Percentiles rank a stretch among this genome's conserved stretches.
These are phyloP conservation scores for Gnathonemus longibarbis DNA, from an alignment of 2,113 vertebrate genomes.

Conservation along the genomic window DNA sequence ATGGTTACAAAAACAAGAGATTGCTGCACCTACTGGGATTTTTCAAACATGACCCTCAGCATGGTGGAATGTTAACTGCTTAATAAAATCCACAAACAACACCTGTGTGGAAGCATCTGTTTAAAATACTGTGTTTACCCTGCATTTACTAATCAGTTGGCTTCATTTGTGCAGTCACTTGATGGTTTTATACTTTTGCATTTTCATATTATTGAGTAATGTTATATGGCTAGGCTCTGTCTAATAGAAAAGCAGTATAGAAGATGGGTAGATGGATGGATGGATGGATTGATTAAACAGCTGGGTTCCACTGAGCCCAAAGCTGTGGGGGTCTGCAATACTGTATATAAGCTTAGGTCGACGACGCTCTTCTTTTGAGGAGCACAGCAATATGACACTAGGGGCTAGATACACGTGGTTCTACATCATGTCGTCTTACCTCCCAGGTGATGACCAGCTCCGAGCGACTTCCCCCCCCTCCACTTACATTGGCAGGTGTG, in stretches of 20 bases:
- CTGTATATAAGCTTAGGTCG: neutral
- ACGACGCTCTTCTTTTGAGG: constrained; percentile 31
- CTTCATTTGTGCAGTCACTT: neutral
- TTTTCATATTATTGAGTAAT: neutral
- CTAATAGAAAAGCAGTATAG: neutral
- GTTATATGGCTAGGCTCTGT: neutral
- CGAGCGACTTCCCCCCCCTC: constrained; percentile 90
- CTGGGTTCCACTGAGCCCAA: neutral
- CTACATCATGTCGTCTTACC: constrained; percentile 61
- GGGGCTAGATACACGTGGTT: constrained; percentile 28
- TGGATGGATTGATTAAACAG: neutral
- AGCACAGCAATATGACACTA: neutral
- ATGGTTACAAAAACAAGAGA: neutral
- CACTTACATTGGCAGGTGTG: constrained; percentile 92
- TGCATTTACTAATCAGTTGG: neutral
- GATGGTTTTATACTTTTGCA: neutral
- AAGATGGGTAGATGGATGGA: neutral
- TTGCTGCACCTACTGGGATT: neutral
- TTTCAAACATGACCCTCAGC: neutral
- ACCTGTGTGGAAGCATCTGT: neutral
- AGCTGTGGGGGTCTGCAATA: neutral
- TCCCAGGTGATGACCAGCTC: constrained; percentile 98
- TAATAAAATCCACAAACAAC: neutral
- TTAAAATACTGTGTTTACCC: neutral
- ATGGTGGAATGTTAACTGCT: neutral